Base-by-base conservation (phyloP, 2,797 vertebrate genomes). In the Astyanax mexicanus region DNA sequence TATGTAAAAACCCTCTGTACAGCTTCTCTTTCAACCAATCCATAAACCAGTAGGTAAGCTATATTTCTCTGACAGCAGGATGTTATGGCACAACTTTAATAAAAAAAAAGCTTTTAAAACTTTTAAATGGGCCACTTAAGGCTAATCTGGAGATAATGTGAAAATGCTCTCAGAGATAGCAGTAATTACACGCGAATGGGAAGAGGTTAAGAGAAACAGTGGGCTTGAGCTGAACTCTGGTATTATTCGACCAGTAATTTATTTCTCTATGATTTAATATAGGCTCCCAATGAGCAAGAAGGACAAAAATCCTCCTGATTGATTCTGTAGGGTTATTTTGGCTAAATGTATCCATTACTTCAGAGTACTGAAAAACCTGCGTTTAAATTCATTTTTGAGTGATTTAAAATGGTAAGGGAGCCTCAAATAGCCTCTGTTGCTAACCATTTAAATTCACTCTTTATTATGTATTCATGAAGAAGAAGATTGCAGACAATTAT, bases 361-460 rank as follows among this genome's bases (percentile, higher is more conserved):
- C 21, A 57, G 35, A 32, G 32, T 15, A 2, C 54, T 38, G 47
- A 60, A 60, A 21, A n/a, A n/a, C n/a, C 57, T 37, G 17, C n/a
- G 38, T 35, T 58, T 58, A 37, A 55, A 23, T 55, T 3, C 10
- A 8, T 35, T 29, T n/a, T n/a, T 35, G 17, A 11, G 17, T 35
- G 17, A 0, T 1, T 37, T 21, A 0, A 1, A 4, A 8, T 35
- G 17, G 57, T n/a, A 13, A 60, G n/a, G 37, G 12, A 60, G 35
- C 17, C 32, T 60, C 32, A 37, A 60, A 60, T 37, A 58, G 11
- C 55, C 29, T 19, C 15, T 11, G 29, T 32, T 58, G 2, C 37
- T n/a, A 58, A 55, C 55, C 55, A 37, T 29, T 25, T n/a, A 23
- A 54, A 54, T 54, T 23, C n/a, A n/a, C n/a, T n/a, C 51, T 19